These are phyloP conservation scores for Corythornis cristatus DNA, from an alignment of 2,113 vertebrate species.

Conservation along the genomic window DNA sequence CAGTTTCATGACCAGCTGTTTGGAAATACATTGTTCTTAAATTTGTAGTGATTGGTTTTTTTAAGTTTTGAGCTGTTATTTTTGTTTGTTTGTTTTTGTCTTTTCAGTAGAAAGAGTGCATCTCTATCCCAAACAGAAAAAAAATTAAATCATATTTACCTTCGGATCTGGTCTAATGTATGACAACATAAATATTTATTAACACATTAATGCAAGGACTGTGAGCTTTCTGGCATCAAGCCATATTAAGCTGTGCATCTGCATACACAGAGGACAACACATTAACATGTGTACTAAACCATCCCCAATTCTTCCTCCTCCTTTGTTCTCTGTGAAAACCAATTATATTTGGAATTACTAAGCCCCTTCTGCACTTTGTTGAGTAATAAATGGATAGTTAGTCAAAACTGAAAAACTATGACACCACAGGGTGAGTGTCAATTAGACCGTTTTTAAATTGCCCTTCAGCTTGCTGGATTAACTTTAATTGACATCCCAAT, in stretches of 20 bases:
- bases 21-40: background rate
- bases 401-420: slow-evolving; percentile 26
- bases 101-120: background rate
- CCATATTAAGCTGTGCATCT: slow-evolving; percentile 8
- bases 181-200: slow-evolving; percentile 68
- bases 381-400: slow-evolving; percentile 42
- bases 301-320: background rate
- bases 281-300: slow-evolving; percentile 26
- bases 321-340: slow-evolving; percentile 30
- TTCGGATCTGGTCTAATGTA: slow-evolving; percentile 9
- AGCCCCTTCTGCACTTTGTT: slow-evolving; percentile 5
- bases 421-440: background rate
- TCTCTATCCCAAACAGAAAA: background rate
- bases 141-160: slow-evolving; percentile 12
- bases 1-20: background rate
- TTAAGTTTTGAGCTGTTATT: background rate
- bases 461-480: slow-evolving; percentile 39
- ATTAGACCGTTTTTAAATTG: slow-evolving; percentile 31
- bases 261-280: slow-evolving; percentile 14
- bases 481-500: slow-evolving; percentile 52
- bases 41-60: background rate
- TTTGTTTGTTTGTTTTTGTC: background rate
- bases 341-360: slow-evolving; percentile 50
- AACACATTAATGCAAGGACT: slow-evolving; percentile 8
- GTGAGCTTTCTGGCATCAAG: slow-evolving; percentile 8